Conservation (phyloP, 2,888 invertebrate genomes). For the Macrophya alboannulata region DNA sequence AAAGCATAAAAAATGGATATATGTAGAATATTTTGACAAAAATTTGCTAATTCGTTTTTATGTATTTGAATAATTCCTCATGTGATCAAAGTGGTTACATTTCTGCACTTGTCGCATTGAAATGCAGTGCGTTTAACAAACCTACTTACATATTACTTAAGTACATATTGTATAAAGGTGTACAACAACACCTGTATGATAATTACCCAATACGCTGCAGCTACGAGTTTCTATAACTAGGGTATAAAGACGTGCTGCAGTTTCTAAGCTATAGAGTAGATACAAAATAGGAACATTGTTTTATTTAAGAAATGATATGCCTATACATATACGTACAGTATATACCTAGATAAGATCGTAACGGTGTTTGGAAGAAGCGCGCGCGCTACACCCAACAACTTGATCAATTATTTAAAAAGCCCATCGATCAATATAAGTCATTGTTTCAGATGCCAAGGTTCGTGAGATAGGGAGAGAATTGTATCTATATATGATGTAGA, state of each 20-base stretch:
- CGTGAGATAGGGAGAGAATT: not conserved
- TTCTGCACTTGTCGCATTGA: too few species aligned
- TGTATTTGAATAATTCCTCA: not conserved
- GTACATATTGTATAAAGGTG: not conserved
- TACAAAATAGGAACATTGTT: constrained; percentile 20
- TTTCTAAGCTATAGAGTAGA: not conserved
- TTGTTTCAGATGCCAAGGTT: constrained; percentile 20
- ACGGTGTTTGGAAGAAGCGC: not conserved
- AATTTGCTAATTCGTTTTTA: not conserved
- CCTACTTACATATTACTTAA: too few species aligned
- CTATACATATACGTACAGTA: too few species aligned
- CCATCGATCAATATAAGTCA: constrained; percentile 46
- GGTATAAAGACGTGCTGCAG: not conserved
- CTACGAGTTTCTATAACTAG: not conserved
- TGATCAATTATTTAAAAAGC: constrained; percentile 47
- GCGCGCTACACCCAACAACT: not conserved
- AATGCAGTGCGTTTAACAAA: too few species aligned
- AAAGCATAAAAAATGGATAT: not conserved
- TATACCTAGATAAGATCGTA: not conserved
- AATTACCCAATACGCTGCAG: not conserved
- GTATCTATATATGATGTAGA: not conserved
- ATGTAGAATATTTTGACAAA: too few species aligned
- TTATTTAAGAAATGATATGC: not conserved
- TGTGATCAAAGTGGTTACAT: too few species aligned
- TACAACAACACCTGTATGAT: not conserved